Evolutionary conservation across 2,113 vertebrate genomes (phyloP).

Genomic region (Otus sunia): DNA sequence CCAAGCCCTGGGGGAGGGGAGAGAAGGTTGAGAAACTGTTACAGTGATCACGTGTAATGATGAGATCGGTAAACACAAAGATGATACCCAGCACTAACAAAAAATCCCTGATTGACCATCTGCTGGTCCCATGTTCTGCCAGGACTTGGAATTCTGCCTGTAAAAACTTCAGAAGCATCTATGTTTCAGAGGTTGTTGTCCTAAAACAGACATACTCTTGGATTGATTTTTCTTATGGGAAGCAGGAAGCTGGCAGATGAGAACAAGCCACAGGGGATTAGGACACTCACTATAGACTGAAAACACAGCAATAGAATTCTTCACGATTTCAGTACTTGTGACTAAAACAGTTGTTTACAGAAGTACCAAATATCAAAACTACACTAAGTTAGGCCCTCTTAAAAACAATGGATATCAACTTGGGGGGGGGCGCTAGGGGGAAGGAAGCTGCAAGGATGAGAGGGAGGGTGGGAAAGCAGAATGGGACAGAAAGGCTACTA

Average conservation of each 20-base stretch:
- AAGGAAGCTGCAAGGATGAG: background rate
- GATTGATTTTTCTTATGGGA: constrained; percentile 4
- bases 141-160: constrained; percentile 9
- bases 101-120: background rate
- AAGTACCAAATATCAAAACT: background rate
- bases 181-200: background rate
- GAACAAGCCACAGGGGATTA: background rate
- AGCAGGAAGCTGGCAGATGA: constrained; percentile 23
- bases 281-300: background rate
- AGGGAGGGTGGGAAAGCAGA: background rate
- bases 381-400: background rate
- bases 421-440: too few relatives aligned
- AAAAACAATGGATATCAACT: background rate
- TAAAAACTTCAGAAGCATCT: background rate
- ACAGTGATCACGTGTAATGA: accelerated
- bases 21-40: background rate
- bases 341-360: background rate
- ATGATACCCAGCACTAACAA: background rate
- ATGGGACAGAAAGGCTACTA: background rate
- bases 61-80: background rate
- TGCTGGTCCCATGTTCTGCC: background rate
- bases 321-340: background rate
- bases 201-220: background rate
- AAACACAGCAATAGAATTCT: background rate
- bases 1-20: background rate